Base-by-base conservation (phyloP, 2,888 invertebrate species). In the Eupithecia tripunctaria region DNA sequence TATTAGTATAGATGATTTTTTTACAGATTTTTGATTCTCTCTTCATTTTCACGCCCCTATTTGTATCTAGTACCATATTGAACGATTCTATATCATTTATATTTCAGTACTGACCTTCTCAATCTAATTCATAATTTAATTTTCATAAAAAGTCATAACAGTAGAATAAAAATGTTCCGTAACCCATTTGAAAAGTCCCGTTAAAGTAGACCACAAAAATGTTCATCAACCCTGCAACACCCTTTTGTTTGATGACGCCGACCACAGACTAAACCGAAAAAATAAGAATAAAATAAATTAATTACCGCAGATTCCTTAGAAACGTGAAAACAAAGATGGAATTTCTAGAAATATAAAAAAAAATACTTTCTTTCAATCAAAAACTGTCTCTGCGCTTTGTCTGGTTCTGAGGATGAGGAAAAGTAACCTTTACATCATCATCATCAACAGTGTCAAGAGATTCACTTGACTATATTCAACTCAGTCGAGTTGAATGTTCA, bases 211-310 rank as follows among this genome's bases (percentile, higher is more conserved):
- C 27, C 29, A 29, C 18, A 72, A 80, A 80, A 82, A 75, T 72
- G 82, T 84, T 84, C 72, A 7, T 60, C 6, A 76, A 21, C 70
- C 64, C 81, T 76, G 79, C 68, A 66, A 68, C 69, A 78, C 73
- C 74, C 75, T 81, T 84, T 82, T 82, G 82, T 82, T 79, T 80
- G 80, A 83, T 81, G 78, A 73, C 76, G 78, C 81, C 83, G 80
- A 75, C 80, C 78, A 79, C 81, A 81, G 81, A 80, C 79, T 78
- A 79, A 79, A 77, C 76, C 71, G 74, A 76, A 74, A 70, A 80
- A 81, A 81, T 81, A 80, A 79, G 78, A 79, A 81, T 80, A 81
- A 81, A 79, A 81, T 79, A 80, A 80, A 80, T 78, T 81, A 81
- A 81, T 81, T 81, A 81, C 80, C 73, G 76, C 75, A 78, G 78